Evolutionary conservation across 2,888 invertebrate genomes (phyloP).

Genomic region (Mycalesis mineus): DNA sequence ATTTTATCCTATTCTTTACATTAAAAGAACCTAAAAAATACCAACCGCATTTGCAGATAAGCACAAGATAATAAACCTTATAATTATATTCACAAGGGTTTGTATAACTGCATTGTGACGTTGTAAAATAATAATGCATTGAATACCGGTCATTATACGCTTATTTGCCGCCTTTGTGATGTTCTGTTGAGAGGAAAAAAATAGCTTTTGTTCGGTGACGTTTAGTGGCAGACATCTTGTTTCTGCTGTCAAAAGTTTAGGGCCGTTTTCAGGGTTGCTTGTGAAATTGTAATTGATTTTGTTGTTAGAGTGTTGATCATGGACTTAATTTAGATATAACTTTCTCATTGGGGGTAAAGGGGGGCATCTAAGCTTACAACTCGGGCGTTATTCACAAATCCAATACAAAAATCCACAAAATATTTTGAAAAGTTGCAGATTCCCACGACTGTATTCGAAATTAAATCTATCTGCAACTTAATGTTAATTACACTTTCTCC

Average conservation of each 20-base stretch:
- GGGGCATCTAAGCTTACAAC: no score
- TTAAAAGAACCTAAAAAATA: conserved; percentile 33
- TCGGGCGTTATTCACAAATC: no score
- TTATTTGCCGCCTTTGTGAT: conserved; percentile 65
- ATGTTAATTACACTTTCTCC: no score
- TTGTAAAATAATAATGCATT: conserved; percentile 49
- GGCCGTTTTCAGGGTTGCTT: conserved; percentile 33
- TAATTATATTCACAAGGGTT: conserved; percentile 9
- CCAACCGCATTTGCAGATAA: conserved; percentile 12
- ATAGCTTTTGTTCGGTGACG: conserved; percentile 54
- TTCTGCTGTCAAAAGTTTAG: conserved; percentile 51
- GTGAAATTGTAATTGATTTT: no score
- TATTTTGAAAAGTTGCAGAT: no score
- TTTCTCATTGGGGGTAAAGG: no score
- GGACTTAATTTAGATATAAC: neutral
- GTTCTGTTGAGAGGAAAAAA: conserved; percentile 44
- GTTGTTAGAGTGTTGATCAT: neutral
- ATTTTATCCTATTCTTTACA: conserved; percentile 51
- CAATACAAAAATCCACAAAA: no score
- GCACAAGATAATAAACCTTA: conserved; percentile 22
- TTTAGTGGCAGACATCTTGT: conserved; percentile 70
- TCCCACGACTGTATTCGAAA: no score
- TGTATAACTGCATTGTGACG: conserved; percentile 19
- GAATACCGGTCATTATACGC: conserved; percentile 69
- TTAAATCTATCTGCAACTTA: no score